These are phyloP conservation scores for Caenorhabditis afra DNA, from an alignment of 2,888 invertebrate genomes.

Conservation along the genomic window DNA sequence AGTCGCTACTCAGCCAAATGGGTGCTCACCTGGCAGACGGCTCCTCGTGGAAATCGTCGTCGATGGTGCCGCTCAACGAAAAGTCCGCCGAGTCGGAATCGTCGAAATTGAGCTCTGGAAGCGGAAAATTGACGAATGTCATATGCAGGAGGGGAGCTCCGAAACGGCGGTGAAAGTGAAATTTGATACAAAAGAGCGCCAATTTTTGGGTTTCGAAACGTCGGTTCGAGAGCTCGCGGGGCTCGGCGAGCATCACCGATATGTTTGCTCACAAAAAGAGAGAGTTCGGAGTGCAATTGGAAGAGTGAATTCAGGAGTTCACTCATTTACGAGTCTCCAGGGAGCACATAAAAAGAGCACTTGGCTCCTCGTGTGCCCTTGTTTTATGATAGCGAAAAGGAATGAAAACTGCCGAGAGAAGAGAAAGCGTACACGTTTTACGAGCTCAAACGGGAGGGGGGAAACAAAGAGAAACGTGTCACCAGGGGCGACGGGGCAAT, in stretches of 20 bases:
- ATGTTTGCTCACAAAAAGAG: conserved; percentile 36
- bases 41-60: conserved; percentile 43
- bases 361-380: conserved; percentile 18
- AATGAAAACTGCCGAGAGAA: too few species aligned
- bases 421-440: conserved; percentile 30
- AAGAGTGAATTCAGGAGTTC: conserved; percentile 12
- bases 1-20: too few species aligned
- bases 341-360: conserved; percentile 45
- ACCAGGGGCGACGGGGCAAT: conserved; percentile 17
- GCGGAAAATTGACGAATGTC: background rate
- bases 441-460: conserved; percentile 12
- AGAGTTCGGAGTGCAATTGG: background rate
- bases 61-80: conserved; percentile 50
- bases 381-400: conserved; percentile 27
- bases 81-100: conserved; percentile 57
- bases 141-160: conserved; percentile 3
- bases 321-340: conserved; percentile 49
- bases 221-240: conserved; percentile 10
- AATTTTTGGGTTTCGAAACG: conserved; percentile 43
- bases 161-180: conserved; percentile 49
- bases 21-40: conserved; percentile 39
- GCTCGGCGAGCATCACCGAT: conserved; percentile 19
- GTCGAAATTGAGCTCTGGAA: conserved; percentile 62
- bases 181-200: conserved; percentile 43
- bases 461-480: conserved; percentile 29